A percentile compares a stretch with the other conserved stretches of the same genome.
Evolutionary conservation across 2,888 invertebrate genomes (phyloP).

Genomic region (Caenorhabditis drosophilae): DNA sequence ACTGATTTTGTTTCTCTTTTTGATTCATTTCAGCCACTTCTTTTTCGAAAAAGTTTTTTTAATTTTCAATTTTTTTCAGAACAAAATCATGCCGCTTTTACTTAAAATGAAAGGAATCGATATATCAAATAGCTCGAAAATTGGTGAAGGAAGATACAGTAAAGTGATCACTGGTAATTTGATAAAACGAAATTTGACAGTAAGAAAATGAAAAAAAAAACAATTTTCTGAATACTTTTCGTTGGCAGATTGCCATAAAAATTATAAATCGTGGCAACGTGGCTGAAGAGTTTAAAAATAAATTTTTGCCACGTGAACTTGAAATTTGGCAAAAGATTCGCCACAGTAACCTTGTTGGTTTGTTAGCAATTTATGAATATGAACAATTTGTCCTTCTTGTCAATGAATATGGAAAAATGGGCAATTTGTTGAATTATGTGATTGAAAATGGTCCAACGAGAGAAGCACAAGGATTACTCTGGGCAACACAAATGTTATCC

Average conservation of each 20-base stretch:
- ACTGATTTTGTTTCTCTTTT: too few relatives aligned
- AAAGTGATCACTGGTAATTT: background rate
- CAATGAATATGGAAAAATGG: slow-evolving; percentile 70
- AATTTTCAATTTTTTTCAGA: background rate
- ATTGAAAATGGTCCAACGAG: slow-evolving; percentile 70
- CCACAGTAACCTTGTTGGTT: slow-evolving; percentile 7
- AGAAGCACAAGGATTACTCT: slow-evolving; percentile 67
- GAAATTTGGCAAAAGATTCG: slow-evolving; percentile 3
- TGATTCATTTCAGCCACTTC: too few relatives aligned
- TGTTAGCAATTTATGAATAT: slow-evolving; percentile 31
- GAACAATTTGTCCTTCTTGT: slow-evolving; percentile 67
- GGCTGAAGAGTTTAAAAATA: background rate
- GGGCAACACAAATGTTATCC: slow-evolving; percentile 69
- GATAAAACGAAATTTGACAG: background rate
- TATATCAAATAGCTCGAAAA: background rate
- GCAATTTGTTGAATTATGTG: slow-evolving; percentile 70
- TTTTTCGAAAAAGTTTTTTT: background rate
- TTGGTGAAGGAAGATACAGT: background rate
- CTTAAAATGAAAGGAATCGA: background rate
- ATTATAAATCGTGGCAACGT: background rate
- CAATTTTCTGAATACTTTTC: too few relatives aligned
- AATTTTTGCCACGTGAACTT: slow-evolving; percentile 1
- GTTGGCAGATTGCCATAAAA: too few relatives aligned
- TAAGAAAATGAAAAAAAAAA: too few relatives aligned
- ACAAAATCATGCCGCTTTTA: background rate